These are phyloP conservation scores for Dermochelys coriacea DNA, from an alignment of 2,797 vertebrate genomes.

Conservation along the genomic window DNA sequence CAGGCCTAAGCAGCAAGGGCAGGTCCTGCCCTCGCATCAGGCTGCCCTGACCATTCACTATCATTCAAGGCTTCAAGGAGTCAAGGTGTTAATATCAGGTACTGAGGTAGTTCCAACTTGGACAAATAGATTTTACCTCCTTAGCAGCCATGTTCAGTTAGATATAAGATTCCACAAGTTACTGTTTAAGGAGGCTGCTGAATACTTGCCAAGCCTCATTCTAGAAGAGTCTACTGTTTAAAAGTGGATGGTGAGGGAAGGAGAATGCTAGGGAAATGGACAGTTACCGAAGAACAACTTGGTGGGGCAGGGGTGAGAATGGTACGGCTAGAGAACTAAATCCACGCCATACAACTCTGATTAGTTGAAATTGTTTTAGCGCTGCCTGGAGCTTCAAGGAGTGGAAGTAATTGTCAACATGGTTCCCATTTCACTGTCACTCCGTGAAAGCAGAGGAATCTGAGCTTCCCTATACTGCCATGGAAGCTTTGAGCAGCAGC, in stretches of 20 bases:
- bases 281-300: neutral
- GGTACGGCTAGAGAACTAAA: neutral
- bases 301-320: neutral
- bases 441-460: neutral
- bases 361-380: neutral
- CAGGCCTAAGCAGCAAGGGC: neutral
- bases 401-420: neutral
- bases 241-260: neutral
- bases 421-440: neutral
- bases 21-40: neutral
- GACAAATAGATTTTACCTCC: neutral
- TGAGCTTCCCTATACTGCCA: neutral
- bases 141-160: neutral
- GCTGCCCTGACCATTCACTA: neutral
- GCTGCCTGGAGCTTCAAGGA: neutral
- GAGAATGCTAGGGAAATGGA: neutral
- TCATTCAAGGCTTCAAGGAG: slow-evolving; percentile 6
- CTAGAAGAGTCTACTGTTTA: neutral
- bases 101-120: neutral
- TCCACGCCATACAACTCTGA: neutral
- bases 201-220: neutral
- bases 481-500: neutral
- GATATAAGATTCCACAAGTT: neutral
- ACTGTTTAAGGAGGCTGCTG: neutral
- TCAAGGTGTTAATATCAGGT: neutral